Base-by-base conservation (phyloP, 1,140 invertebrate genomes). In the Hyles euphorbiae region DNA sequence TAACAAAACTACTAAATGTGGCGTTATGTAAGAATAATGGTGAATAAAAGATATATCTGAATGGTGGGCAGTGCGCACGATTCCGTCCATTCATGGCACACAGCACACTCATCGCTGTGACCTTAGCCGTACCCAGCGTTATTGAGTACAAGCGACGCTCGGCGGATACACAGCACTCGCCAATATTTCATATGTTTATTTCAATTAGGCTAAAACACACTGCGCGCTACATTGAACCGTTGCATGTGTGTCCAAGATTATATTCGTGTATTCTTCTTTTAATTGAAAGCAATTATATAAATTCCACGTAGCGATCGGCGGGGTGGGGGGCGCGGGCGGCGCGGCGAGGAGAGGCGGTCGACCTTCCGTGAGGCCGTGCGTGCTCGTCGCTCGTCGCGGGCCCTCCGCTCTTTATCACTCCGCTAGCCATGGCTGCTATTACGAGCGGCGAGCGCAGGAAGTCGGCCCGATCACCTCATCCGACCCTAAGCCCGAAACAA, bases 231-330 rank as follows among this genome's bases (percentile, higher is more conserved):
- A 56, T 58, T 58, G 55, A 49, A 58, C 54, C 50, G 51, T 60
- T 64, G 63, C 36, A 40, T 67, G 61, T 22, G 22, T 71, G 53
- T 63, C 60, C 63, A 76, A 74, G 75, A 73, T 73, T 66, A 59
- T 76, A 70, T 73, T 66, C 70, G 67, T 74, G 68, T 78, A 79
- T 78, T 85, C 78, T 84, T 77, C 70, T 85, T 85, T 84, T 84
- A 87, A 86, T 85, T 87, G 81, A 80, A 83, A 74, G 72, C 81
- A 85, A 86, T 87, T 87, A 87, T 67, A 85, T 80, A 77, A 84
- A 86, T 87, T 85, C 83, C 81, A 82, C 80, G 80, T 84, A 84
- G 78, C 84, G 78, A 76, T 77, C 68, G 73, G 58, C 56, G 56
- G 70, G 60, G 64, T 63, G 76, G 63, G 72, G 60, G 61, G 60